These are phyloP conservation scores for Desmophyllum pertusum DNA, from an alignment of 92 coral and sea anemone species.

Conservation along the genomic window DNA sequence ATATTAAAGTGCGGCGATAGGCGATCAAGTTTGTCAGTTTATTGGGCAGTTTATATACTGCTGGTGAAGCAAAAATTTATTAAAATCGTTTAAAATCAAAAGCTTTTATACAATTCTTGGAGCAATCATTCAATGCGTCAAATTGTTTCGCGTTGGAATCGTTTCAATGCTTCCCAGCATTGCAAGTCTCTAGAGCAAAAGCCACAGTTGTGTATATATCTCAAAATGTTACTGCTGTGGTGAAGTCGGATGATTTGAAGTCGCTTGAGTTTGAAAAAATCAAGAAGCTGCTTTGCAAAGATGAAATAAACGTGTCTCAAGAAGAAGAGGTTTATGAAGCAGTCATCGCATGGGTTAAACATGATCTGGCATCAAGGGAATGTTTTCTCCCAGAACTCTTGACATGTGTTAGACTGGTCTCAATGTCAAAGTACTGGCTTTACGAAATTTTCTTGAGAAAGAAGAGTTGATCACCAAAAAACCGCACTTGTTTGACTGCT, in stretches of 20 bases:
- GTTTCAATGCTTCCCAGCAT: background rate
- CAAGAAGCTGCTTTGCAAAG: background rate
- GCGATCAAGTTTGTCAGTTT: background rate
- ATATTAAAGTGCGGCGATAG: background rate
- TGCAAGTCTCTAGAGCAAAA: background rate
- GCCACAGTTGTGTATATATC: background rate
- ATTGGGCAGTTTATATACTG: too few species aligned
- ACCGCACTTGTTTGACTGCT: background rate
- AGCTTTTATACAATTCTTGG: background rate
- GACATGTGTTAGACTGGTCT: background rate
- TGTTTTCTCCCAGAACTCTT: background rate
- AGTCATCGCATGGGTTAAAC: background rate
- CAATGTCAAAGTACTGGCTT: conserved; percentile 6
- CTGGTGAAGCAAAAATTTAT: background rate
- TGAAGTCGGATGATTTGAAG: conserved; percentile 5
- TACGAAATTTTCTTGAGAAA: background rate
- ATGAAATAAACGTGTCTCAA: background rate
- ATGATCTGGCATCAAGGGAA: background rate
- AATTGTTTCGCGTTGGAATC: background rate
- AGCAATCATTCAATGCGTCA: background rate
- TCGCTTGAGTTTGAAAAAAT: background rate
- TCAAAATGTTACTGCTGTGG: background rate
- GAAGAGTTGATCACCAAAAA: background rate
- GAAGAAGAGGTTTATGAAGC: conserved; percentile 3
- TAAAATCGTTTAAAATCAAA: background rate